phyloP scores from a whole-genome alignment of 2,113 vertebrate species.

The Gracilinanus agilis region DNA sequence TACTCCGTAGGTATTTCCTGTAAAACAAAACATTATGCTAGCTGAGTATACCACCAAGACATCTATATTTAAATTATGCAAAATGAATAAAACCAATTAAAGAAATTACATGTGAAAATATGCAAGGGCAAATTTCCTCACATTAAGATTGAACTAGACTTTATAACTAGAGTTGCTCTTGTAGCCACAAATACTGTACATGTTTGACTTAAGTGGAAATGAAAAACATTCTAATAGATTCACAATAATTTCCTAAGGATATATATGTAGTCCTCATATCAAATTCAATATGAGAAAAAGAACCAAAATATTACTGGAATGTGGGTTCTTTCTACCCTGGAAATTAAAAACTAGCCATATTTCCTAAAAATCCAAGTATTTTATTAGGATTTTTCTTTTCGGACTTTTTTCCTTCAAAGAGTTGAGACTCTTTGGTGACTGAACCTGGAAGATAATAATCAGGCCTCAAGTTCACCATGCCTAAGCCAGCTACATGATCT shows the following conservation, averaged over 20 bases:
- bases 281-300: not conserved
- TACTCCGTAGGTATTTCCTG: constrained; percentile 51
- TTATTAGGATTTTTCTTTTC: too few species aligned
- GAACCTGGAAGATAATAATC: too few species aligned
- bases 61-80: constrained; percentile 79
- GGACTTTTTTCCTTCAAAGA: not conserved
- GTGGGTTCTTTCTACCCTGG: not conserved
- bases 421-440: not conserved
- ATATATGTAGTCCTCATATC: constrained; percentile 48
- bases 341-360: not conserved
- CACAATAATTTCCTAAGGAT: constrained; percentile 43
- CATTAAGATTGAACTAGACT: constrained; percentile 82
- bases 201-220: constrained; percentile 74
- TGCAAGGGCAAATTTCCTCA: constrained; percentile 73
- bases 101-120: constrained; percentile 78
- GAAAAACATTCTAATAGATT: constrained; percentile 55
- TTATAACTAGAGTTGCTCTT: constrained; percentile 70
- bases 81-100: constrained; percentile 73
- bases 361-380: not conserved
- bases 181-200: constrained; percentile 72
- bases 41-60: constrained; percentile 78
- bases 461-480: too few species aligned
- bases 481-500: too few species aligned
- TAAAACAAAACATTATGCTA: constrained; percentile 70
- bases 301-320: not conserved